These are phyloP conservation scores for Spinus olivaceus DNA, from an alignment of 2,797 vertebrate genomes.

Conservation along the genomic window DNA sequence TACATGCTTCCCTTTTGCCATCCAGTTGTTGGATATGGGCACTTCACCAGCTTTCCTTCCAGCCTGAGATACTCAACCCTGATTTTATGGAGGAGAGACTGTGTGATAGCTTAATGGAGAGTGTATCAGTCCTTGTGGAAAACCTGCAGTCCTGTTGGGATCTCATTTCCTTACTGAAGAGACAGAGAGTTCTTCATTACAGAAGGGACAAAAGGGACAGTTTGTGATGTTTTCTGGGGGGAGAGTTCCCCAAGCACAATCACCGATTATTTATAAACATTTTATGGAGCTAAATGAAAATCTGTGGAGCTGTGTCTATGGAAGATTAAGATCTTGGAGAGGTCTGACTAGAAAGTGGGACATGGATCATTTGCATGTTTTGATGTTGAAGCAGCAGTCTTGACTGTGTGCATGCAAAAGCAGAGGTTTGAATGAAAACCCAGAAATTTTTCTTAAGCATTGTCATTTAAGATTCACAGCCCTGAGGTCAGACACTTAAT, in stretches of 20 bases:
- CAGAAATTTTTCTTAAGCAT: not conserved
- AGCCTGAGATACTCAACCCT: not conserved
- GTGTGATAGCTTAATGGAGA: not conserved
- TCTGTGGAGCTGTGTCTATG: not conserved
- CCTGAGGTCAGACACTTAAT: not conserved
- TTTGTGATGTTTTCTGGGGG: no score
- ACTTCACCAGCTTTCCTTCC: not conserved
- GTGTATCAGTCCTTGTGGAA: not conserved
- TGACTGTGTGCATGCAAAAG: not conserved
- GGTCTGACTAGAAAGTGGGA: not conserved
- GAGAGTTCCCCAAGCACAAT: rapidly evolving
- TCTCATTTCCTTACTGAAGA: not conserved
- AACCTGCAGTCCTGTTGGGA: not conserved
- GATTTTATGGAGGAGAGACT: not conserved
- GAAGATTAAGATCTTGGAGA: not conserved
- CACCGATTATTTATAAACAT: not conserved
- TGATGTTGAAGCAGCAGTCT: not conserved
- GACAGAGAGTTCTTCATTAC: not conserved
- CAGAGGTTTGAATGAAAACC: not conserved
- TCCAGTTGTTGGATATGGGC: not conserved
- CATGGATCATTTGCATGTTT: not conserved
- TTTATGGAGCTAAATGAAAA: not conserved
- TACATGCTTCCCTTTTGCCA: not conserved
- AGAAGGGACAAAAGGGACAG: not conserved
- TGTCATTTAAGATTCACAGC: not conserved